phyloP scores from a whole-genome alignment of 2,888 invertebrate genomes.

The Achlya flavicornis region DNA sequence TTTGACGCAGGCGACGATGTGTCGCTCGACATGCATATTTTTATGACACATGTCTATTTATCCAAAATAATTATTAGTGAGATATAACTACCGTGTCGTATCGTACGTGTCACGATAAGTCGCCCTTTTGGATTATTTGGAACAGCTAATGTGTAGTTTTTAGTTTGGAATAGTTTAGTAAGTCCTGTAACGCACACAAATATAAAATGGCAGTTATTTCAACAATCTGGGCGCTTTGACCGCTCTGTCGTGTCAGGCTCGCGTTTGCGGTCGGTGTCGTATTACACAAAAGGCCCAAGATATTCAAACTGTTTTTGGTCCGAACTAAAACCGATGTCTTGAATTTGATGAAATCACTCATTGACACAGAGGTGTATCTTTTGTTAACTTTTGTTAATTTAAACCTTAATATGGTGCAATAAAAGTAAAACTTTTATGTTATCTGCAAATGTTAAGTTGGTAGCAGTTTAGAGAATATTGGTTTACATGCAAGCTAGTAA shows the following conservation, averaged over 20 bases:
- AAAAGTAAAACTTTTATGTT: constrained; percentile 34
- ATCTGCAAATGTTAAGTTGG: constrained; percentile 50
- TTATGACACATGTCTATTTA: constrained; percentile 76
- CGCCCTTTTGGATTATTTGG: constrained; percentile 35
- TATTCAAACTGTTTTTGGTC: constrained; percentile 69
- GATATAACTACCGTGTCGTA: constrained; percentile 71
- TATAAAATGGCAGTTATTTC: constrained; percentile 49
- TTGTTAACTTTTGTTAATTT: constrained; percentile 30
- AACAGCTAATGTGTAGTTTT: constrained; percentile 32
- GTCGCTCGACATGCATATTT: constrained; percentile 75
- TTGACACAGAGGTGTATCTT: constrained; percentile 47
- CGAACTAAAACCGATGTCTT: constrained; percentile 75
- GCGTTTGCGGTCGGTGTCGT: constrained; percentile 66
- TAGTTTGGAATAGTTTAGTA: constrained; percentile 20
- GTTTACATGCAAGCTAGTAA: constrained; percentile 61
- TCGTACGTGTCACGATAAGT: constrained; percentile 57
- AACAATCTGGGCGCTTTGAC: constrained; percentile 55
- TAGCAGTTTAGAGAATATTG: constrained; percentile 57
- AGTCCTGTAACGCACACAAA: constrained; percentile 8
- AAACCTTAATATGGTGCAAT: constrained; percentile 45
- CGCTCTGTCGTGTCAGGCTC: constrained; percentile 53
- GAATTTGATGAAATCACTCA: constrained; percentile 74
- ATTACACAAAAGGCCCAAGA: constrained; percentile 76
- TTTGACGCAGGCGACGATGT: constrained; percentile 50
- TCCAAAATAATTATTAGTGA: constrained; percentile 68